phyloP scores from a whole-genome alignment of 2,113 vertebrate species.

The Dromas ardeola region DNA sequence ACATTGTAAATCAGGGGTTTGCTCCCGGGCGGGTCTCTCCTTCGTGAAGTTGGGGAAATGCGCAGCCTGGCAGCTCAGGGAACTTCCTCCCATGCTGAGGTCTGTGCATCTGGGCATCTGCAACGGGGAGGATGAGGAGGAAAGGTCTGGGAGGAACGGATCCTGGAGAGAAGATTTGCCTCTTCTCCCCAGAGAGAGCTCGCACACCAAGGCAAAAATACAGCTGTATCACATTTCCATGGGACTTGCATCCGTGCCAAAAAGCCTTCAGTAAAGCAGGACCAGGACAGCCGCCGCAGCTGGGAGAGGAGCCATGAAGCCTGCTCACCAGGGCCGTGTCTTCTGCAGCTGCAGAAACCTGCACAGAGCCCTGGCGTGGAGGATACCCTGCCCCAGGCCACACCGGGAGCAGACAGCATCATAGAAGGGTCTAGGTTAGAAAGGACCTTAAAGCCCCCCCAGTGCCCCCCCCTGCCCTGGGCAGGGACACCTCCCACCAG shows the following conservation, averaged over 20 bases:
- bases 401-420: not conserved
- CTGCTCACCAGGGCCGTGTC: not conserved
- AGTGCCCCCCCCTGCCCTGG: too few relatives aligned
- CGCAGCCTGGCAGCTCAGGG: not conserved
- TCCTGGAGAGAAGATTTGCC: not conserved
- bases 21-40: accelerated
- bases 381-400: not conserved
- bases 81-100: not conserved
- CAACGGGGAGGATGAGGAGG: not conserved
- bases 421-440: not conserved
- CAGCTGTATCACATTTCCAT: not conserved
- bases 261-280: not conserved
- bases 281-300: not conserved
- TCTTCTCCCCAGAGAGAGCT: not conserved
- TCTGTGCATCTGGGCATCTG: not conserved
- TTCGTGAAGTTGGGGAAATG: not conserved
- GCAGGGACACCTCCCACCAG: too few relatives aligned
- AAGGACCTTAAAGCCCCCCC: not conserved
- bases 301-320: not conserved
- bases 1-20: not conserved
- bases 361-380: accelerated
- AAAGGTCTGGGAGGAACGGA: not conserved
- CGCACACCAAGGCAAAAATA: not conserved
- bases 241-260: not conserved
- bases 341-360: not conserved